phyloP scores from a whole-genome alignment of 2,113 vertebrate species.

The Riparia riparia region DNA sequence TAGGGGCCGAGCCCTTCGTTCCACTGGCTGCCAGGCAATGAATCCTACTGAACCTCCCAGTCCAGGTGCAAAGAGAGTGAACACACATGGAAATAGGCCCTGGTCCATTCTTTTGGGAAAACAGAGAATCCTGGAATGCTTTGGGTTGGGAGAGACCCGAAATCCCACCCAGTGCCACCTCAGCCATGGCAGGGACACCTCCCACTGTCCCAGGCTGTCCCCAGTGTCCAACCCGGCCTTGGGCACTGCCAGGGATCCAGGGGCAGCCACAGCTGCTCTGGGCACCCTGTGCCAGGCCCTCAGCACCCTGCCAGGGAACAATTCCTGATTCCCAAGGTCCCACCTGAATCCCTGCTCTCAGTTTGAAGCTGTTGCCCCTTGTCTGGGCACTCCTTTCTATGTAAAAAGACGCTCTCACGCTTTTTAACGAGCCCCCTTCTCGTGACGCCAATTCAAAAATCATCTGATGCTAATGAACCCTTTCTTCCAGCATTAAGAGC shows the following conservation, averaged over 20 bases:
- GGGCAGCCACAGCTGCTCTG: not conserved
- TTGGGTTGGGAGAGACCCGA: accelerated
- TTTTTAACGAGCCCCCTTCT: not conserved
- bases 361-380: not conserved
- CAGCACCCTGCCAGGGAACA: not conserved
- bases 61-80: not conserved
- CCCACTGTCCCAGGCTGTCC: not conserved
- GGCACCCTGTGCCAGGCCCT: not conserved
- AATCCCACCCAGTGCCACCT: accelerated
- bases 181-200: not conserved
- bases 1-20: not conserved
- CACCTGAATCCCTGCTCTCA: not conserved
- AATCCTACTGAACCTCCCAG: not conserved
- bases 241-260: not conserved
- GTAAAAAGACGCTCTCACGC: not conserved
- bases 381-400: not conserved
- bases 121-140: accelerated
- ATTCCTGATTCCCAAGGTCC: accelerated
- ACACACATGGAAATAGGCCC: accelerated
- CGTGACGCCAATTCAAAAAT: not conserved
- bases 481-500: not conserved
- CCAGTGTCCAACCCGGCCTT: not conserved
- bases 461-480: not conserved
- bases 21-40: not conserved
- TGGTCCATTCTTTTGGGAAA: not conserved